Conservation (phyloP, 2,797 vertebrate species). For the Silurus lanzhouensis region DNA sequence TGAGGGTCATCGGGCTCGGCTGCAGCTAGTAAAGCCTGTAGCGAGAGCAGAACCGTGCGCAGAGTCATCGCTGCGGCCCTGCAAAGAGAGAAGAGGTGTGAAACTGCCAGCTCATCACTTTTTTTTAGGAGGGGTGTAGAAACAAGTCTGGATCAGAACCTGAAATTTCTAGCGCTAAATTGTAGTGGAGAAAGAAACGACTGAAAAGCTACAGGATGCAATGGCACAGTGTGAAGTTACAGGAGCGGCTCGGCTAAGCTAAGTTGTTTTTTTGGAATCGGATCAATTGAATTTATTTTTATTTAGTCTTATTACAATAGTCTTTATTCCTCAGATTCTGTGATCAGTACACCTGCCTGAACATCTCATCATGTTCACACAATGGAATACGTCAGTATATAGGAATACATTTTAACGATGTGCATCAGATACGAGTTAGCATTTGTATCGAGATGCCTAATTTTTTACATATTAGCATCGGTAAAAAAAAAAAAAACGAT, state of each 20-base stretch:
- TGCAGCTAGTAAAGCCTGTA: slow-evolving; percentile 95
- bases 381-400: no score
- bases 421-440: no score
- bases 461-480: no score
- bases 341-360: no score
- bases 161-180: not conserved
- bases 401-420: no score
- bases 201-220: not conserved
- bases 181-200: not conserved
- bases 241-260: not conserved
- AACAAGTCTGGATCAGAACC: not conserved
- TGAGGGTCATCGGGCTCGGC: slow-evolving; percentile 98
- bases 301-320: no score
- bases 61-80: slow-evolving; percentile 99
- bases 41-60: slow-evolving; percentile 94
- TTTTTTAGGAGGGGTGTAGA: not conserved
- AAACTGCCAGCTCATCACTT: not conserved
- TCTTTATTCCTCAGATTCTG: no score
- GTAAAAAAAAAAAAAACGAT: no score
- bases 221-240: not conserved
- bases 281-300: no score
- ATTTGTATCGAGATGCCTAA: no score
- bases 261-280: no score
- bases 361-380: no score
- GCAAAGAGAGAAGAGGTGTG: slow-evolving; percentile 54